Percentiles rank a stretch among this genome's conserved stretches.
phyloP scores from a whole-genome alignment of 2,113 vertebrate genomes.

The Gymnorhina tibicen region DNA sequence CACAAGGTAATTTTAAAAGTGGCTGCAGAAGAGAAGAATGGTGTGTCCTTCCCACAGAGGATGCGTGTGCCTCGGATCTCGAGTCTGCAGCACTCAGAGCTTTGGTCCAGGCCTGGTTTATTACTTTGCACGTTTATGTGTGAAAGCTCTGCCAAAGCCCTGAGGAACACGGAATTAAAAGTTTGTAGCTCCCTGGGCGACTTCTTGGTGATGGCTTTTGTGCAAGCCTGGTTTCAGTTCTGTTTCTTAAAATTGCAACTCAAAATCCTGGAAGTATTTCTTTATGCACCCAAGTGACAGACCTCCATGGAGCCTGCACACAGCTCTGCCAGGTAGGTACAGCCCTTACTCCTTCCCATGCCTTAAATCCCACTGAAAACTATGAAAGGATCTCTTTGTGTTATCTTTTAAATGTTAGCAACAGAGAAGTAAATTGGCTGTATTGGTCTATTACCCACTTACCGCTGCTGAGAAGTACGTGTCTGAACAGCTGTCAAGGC shows the following conservation, averaged over 20 bases:
- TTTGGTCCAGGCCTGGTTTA: background rate
- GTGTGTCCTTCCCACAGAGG: background rate
- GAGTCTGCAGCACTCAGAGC: conserved; percentile 1
- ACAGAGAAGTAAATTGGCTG: background rate
- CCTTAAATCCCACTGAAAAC: background rate
- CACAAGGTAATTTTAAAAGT: background rate
- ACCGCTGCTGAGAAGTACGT: background rate
- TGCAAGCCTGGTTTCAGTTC: background rate
- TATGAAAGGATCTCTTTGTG: background rate
- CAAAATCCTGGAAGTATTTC: background rate
- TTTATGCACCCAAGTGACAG: background rate
- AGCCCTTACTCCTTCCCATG: background rate
- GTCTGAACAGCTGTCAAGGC: background rate
- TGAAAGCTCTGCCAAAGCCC: background rate
- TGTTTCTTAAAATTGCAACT: background rate
- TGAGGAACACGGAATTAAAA: background rate
- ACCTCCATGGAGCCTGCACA: rapidly evolving
- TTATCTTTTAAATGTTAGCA: background rate
- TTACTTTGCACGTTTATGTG: background rate
- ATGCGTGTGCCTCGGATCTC: background rate
- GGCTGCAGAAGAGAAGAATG: background rate
- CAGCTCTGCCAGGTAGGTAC: background rate
- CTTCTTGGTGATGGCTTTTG: background rate
- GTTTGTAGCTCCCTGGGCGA: background rate
- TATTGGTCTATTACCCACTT: background rate